phyloP scores from a whole-genome alignment of 2,888 invertebrate species.

The Trilocha varians region DNA sequence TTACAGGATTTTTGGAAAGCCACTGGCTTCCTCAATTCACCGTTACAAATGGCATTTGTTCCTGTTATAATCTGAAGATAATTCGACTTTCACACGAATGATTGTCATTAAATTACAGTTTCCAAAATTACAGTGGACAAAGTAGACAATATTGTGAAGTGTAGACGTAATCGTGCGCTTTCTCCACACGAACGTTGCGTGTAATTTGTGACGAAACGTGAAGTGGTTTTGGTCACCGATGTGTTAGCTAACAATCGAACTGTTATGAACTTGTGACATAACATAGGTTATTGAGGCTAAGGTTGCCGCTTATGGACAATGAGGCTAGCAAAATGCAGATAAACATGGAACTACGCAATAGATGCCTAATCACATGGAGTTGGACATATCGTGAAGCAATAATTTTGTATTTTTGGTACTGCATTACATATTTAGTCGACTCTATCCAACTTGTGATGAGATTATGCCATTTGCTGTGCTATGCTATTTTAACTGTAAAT shows the following conservation, averaged over 20 bases:
- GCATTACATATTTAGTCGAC: no score
- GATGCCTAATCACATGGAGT: background rate
- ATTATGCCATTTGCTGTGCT: no score
- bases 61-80: no score
- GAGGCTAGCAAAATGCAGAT: constrained; percentile 3
- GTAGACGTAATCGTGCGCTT: constrained; percentile 17
- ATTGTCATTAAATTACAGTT: background rate
- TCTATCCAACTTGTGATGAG: no score
- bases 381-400: no score
- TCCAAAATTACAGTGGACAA: background rate
- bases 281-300: constrained; percentile 54
- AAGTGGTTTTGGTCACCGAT: constrained; percentile 18
- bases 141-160: constrained; percentile 1
- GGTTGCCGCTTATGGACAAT: constrained; percentile 31
- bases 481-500: no score
- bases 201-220: constrained; percentile 36
- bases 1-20: background rate
- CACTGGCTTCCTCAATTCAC: background rate
- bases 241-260: constrained; percentile 35
- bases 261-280: constrained; percentile 24
- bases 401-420: no score
- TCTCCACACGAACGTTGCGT: constrained; percentile 25
- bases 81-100: background rate
- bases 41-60: background rate
- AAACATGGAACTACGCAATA: background rate